Evolutionary conservation across 2,113 vertebrate genomes (phyloP).

Genomic region (Atrichornis clamosus): DNA sequence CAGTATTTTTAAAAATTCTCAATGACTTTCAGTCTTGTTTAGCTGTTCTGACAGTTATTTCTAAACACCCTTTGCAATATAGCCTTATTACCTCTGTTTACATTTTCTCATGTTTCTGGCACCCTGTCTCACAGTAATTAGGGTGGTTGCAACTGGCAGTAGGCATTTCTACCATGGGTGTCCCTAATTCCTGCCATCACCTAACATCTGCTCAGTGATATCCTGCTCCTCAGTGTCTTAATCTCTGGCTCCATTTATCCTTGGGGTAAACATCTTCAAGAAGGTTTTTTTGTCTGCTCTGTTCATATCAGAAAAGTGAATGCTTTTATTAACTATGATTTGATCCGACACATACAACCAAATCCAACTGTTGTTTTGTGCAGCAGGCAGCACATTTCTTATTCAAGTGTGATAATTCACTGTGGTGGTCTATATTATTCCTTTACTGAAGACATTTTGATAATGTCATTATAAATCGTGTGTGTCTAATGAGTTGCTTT

Average conservation of each 20-base stretch:
- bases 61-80: not conserved
- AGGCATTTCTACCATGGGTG: not conserved
- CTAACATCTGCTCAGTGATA: conserved; percentile 16
- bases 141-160: not conserved
- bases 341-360: not conserved
- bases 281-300: not conserved
- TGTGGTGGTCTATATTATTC: not conserved
- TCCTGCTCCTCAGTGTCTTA: not conserved
- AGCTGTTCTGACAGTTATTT: not conserved
- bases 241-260: not conserved
- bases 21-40: not conserved
- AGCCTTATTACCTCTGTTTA: not conserved
- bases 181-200: conserved; percentile 26
- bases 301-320: not conserved
- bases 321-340: conserved; percentile 1
- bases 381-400: not conserved
- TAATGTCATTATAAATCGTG: not conserved
- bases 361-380: not conserved
- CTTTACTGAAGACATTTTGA: not conserved
- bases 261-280: not conserved
- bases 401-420: conserved; percentile 16
- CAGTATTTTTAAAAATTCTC: not conserved
- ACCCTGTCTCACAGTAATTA: not conserved
- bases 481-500: not conserved
- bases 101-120: not conserved